A percentile compares a stretch with the other conserved stretches of the same genome.
phyloP scores from a whole-genome alignment of 2,888 invertebrate species.

The Punctoribates punctum region DNA sequence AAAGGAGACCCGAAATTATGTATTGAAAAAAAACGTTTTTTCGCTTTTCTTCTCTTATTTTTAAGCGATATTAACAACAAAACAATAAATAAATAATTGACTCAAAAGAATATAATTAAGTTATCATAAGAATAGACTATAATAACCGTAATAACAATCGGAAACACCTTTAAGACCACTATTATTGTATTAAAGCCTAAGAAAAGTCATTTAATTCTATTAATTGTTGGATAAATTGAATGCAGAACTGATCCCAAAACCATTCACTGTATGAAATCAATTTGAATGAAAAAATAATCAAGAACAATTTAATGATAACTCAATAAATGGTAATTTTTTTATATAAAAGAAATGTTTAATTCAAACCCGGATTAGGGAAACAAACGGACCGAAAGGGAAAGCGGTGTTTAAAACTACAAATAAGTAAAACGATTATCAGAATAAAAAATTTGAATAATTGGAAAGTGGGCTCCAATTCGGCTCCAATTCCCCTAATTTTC shows the following conservation, averaged over 20 bases:
- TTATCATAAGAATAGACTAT: neutral
- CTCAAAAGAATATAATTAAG: neutral
- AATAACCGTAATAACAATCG: neutral
- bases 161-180: neutral
- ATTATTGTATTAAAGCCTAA: neutral
- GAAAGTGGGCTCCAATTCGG: constrained; percentile 35
- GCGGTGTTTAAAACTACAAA: neutral
- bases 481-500: constrained; percentile 7
- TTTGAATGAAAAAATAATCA: too few relatives aligned
- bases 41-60: neutral
- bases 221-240: neutral
- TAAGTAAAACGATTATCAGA: neutral
- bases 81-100: neutral
- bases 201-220: neutral
- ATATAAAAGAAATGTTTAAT: neutral
- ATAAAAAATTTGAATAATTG: constrained; percentile 18
- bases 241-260: too few relatives aligned
- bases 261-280: too few relatives aligned
- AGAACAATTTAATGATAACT: too few relatives aligned
- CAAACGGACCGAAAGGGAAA: neutral
- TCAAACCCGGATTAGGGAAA: neutral
- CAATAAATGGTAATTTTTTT: too few relatives aligned
- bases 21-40: neutral
- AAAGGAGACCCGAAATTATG: neutral
- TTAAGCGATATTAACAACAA: neutral